Conservation (phyloP, 2,113 vertebrate species). For the Anhinga rufa region DNA sequence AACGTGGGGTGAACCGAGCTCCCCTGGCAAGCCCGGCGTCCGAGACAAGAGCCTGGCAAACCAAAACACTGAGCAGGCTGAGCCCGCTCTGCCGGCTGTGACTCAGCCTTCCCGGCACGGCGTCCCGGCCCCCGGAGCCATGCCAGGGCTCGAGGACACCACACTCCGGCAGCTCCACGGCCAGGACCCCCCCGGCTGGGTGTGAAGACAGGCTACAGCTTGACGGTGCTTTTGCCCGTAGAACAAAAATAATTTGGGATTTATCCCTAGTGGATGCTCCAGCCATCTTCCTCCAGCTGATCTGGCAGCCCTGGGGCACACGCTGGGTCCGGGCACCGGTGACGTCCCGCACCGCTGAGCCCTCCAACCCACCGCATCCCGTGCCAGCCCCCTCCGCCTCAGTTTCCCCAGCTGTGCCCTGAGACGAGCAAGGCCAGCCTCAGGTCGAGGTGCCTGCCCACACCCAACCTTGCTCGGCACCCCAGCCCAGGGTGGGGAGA, state of each 20-base stretch:
- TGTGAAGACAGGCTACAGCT: not conserved
- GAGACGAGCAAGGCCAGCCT: accelerated
- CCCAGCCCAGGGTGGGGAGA: accelerated
- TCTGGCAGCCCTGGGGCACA: not conserved
- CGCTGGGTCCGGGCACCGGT: accelerated
- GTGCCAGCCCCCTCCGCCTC: not conserved
- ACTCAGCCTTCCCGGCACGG: not conserved
- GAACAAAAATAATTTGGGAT: not conserved
- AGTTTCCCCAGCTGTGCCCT: not conserved
- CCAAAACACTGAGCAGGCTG: not conserved
- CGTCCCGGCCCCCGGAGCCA: no score
- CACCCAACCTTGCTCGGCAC: not conserved
- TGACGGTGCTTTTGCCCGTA: not conserved
- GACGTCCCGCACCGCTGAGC: not conserved
- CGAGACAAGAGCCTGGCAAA: not conserved
- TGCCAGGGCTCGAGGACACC: not conserved
- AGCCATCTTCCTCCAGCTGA: no score
- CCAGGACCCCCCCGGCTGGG: not conserved
- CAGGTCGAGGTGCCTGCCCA: not conserved
- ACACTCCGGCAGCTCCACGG: accelerated
- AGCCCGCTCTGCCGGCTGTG: not conserved
- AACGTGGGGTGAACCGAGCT: not conserved
- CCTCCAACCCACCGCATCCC: not conserved
- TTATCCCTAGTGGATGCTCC: not conserved
- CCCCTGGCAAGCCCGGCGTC: not conserved